Evolutionary conservation across 2,113 vertebrate species (phyloP), one percentile per base, ranked within the genome.

Genomic region (Aspiorhynchus laticeps): DNA sequence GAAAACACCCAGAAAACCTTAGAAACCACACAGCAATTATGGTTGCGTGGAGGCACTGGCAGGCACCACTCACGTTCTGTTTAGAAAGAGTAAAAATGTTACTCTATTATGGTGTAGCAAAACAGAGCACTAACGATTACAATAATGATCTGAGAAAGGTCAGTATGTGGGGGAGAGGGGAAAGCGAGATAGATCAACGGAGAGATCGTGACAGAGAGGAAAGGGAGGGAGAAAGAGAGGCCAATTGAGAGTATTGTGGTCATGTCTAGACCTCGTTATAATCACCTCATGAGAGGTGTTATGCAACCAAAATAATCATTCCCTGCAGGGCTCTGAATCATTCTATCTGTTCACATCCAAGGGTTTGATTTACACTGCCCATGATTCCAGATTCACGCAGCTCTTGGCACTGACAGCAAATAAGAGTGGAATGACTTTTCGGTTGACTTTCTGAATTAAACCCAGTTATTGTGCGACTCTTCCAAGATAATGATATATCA

Each of bases 231-330:
- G 61, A 80, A 53, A 33, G 38, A 83, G 15, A 63, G 71, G 33
- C 38, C 61, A 31, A 71, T 33, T 26, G 26, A 63, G 41, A 75
- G 21, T 74, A 74, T 84, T 56, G 69, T 84, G 82, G 85, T 76
- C 12, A 43, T 75, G 82, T 84, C 83, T 87, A 77, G 73, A 83
- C 74, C 81, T 85, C 41, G 77, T 85, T 79, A 85, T 84, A 77
- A 84, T 87, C 84, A 89, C 61, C 36, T 84, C 74, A 81, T 80
- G 41, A 46, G 81, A 73, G 81, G 43, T 81, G 85, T 89, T 89
- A 89, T 71, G 88, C 71, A 89, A 87, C 82, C 85, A 69, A 85
- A 89, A 69, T 85, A 82, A 87, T 85, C 36, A 85, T 85, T 80
- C 69, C 82, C 77, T 77, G 69, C 63, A 87, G 88, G 80, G 82